A percentile compares a stretch with the other conserved stretches of the same genome.
phyloP scores from a whole-genome alignment of 2,888 invertebrate species.

The Catocala fraxini region DNA sequence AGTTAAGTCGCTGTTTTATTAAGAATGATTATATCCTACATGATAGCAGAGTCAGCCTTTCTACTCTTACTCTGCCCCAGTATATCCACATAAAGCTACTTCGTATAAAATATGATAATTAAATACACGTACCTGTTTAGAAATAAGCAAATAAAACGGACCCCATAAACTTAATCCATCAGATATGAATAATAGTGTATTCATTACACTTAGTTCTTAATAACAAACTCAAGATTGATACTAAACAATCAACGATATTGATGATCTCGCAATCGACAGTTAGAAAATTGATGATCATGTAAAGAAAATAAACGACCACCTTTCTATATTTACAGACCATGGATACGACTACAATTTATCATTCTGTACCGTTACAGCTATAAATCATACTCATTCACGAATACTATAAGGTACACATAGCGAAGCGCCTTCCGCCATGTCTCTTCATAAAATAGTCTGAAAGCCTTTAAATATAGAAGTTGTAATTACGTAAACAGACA shows the following conservation, averaged over 20 bases:
- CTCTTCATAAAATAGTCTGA: slow-evolving; percentile 73
- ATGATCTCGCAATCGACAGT: slow-evolving; percentile 52
- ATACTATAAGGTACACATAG: slow-evolving; percentile 68
- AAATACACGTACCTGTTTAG: too few relatives aligned
- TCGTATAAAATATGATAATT: too few relatives aligned
- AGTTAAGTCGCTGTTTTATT: too few relatives aligned
- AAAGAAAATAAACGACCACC: slow-evolving; percentile 69
- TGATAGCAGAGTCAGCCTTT: too few relatives aligned
- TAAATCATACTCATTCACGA: slow-evolving; percentile 78
- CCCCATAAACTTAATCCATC: slow-evolving; percentile 38
- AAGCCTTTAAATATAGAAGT: slow-evolving; percentile 76
- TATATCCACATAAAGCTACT: too few relatives aligned
- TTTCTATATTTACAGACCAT: slow-evolving; percentile 73
- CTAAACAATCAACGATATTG: slow-evolving; percentile 49
- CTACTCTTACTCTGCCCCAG: too few relatives aligned
- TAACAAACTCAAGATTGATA: slow-evolving; percentile 50
- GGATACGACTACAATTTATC: slow-evolving; percentile 77
- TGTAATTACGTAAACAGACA: slow-evolving; percentile 86
- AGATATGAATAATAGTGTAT: slow-evolving; percentile 39
- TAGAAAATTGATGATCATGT: slow-evolving; percentile 65
- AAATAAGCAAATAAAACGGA: slow-evolving; percentile 15
- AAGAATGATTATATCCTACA: too few relatives aligned
- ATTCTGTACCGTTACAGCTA: slow-evolving; percentile 69
- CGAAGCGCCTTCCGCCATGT: slow-evolving; percentile 73
- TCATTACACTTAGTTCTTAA: slow-evolving; percentile 49